Conservation (phyloP, 2,888 invertebrate genomes). For the Erebia aethiops region DNA sequence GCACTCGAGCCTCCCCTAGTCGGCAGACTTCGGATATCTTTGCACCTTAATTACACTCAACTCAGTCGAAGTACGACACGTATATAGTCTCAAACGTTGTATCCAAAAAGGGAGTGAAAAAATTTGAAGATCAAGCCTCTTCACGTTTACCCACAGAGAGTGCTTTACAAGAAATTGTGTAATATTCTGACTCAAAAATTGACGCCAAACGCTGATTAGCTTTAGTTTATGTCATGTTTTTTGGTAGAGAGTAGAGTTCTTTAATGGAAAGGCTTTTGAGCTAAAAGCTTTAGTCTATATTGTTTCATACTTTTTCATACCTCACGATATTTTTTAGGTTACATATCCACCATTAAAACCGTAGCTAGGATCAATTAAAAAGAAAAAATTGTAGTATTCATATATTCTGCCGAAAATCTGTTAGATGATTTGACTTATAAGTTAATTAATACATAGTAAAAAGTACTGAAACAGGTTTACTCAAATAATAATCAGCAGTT, state of each 20-base stretch:
- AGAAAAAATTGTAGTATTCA: no score
- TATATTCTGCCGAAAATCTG: no score
- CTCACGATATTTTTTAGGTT: not conserved
- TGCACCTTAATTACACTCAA: conserved; percentile 80
- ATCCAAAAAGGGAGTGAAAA: conserved; percentile 59
- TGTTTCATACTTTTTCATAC: not conserved
- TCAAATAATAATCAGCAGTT: conserved; percentile 4
- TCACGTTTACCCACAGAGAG: conserved; percentile 52
- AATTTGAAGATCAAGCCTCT: conserved; percentile 58
- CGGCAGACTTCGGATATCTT: conserved; percentile 78
- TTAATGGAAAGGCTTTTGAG: conserved; percentile 1
- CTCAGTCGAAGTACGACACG: conserved; percentile 70
- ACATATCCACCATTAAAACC: not conserved
- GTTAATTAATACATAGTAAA: not conserved
- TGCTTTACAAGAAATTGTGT: conserved; percentile 38
- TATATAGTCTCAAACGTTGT: conserved; percentile 65
- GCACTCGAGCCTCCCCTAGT: conserved; percentile 65
- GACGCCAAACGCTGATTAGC: conserved; percentile 18
- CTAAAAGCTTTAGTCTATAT: not conserved
- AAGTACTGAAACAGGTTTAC: not conserved
- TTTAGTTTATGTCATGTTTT: conserved; percentile 12
- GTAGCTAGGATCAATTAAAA: not conserved
- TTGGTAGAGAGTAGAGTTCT: not conserved
- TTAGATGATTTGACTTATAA: no score
- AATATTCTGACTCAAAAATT: conserved; percentile 31